Conservation (phyloP, 2,888 invertebrate species). For the Cerceris ruficornis region DNA sequence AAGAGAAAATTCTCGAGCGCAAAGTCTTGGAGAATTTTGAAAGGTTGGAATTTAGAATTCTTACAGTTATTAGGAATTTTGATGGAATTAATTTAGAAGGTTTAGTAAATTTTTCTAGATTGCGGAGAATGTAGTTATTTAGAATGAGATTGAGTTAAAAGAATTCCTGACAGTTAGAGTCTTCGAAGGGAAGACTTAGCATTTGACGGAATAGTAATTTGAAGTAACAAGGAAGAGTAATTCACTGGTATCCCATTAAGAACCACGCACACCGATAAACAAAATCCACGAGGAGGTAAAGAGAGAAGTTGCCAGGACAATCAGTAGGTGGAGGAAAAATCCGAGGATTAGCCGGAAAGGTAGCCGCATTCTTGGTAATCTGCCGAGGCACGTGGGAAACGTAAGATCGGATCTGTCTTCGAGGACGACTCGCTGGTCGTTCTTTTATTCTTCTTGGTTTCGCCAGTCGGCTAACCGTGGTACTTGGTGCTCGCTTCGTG, state of each 20-base stretch:
- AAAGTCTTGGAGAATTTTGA: no score
- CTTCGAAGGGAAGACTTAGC: conserved; percentile 17
- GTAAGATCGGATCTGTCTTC: conserved; percentile 64
- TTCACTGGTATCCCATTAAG: conserved; percentile 58
- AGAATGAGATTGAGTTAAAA: no score
- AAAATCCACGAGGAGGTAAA: conserved; percentile 41
- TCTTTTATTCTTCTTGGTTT: conserved; percentile 11
- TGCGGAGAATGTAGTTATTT: no score
- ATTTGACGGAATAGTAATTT: conserved; percentile 47
- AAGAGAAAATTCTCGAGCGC: no score
- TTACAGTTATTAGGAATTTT: no score
- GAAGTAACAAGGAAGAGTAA: conserved; percentile 46
- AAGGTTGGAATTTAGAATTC: no score
- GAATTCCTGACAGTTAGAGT: background rate
- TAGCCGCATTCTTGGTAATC: conserved; percentile 66
- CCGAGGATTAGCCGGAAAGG: conserved; percentile 47
- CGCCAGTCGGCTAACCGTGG: conserved; percentile 65
- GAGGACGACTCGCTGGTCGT: no score
- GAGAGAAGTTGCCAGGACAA: conserved; percentile 60
- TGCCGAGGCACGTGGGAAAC: conserved; percentile 77
- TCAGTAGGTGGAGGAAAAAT: conserved; percentile 65
- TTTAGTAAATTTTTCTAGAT: no score
- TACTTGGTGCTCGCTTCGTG: background rate
- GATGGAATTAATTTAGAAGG: no score
- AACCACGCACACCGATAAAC: conserved; percentile 42